Conservation (phyloP, 2,797 vertebrate species). For the Labeo calbasu region DNA sequence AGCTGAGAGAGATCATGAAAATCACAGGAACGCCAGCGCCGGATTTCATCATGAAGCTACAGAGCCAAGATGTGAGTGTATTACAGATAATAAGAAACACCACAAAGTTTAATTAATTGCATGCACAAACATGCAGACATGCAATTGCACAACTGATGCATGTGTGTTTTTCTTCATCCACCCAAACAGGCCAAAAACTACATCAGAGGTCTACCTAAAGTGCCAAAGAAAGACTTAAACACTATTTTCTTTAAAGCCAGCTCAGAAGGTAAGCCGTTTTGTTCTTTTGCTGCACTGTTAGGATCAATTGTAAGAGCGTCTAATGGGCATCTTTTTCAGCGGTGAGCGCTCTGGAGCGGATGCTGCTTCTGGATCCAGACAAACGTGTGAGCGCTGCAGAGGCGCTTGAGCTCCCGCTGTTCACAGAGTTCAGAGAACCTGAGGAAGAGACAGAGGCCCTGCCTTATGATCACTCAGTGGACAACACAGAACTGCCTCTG, state of each 20-base stretch:
- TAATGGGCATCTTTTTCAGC: conserved; percentile 71
- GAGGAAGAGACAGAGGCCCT: conserved; percentile 89
- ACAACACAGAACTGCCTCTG: conserved; percentile 86
- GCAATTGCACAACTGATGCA: not conserved
- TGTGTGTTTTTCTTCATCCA: not conserved
- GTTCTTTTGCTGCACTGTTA: not conserved
- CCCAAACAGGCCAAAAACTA: conserved; percentile 88
- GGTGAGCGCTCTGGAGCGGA: conserved; percentile 88
- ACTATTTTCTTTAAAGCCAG: conserved; percentile 84
- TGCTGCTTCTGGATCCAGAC: conserved; percentile 93
- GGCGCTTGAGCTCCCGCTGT: conserved; percentile 88
- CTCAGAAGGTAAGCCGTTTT: conserved; percentile 79
- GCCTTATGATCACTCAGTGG: conserved; percentile 89
- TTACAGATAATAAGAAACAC: not conserved
- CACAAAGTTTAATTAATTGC: not conserved
- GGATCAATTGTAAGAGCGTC: not conserved
- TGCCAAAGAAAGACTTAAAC: conserved; percentile 93
- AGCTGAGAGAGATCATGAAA: conserved; percentile 97
- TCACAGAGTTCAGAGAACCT: conserved; percentile 84
- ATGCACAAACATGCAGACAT: not conserved
- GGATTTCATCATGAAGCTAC: conserved; percentile 90
- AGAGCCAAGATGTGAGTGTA: conserved; percentile 90
- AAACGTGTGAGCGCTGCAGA: conserved; percentile 85
- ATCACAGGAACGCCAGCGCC: conserved; percentile 90
- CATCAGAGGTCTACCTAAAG: conserved; percentile 87